phyloP scores from a whole-genome alignment of 2,888 invertebrate genomes.

The Gymnocheta viridis region DNA sequence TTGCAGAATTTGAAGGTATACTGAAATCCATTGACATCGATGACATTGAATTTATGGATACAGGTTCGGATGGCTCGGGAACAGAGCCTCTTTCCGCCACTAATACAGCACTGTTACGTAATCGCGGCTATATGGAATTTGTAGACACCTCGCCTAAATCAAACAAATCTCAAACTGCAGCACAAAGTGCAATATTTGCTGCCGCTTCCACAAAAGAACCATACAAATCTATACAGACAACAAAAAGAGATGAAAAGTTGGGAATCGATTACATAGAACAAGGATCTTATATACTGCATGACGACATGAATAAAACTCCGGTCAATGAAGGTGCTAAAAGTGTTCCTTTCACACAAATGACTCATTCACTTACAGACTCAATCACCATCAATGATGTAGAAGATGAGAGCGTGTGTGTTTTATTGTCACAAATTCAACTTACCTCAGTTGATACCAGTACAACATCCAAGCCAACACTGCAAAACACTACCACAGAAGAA shows the following conservation, averaged over 20 bases:
- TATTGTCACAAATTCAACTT: slow-evolving; percentile 79
- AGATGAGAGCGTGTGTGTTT: slow-evolving; percentile 84
- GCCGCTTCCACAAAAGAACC: slow-evolving; percentile 4
- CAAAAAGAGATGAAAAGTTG: slow-evolving; percentile 81
- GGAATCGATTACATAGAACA: slow-evolving; percentile 85
- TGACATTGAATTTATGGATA: slow-evolving; percentile 93
- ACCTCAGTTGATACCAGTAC: slow-evolving; percentile 57
- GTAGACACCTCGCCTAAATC: slow-evolving; percentile 80
- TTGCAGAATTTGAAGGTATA: slow-evolving; percentile 81
- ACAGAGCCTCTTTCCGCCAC: slow-evolving; percentile 85
- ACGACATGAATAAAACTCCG: slow-evolving; percentile 80
- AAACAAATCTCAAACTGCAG: slow-evolving; percentile 20
- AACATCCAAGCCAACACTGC: slow-evolving; percentile 32
- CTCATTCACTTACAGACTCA: slow-evolving; percentile 77
- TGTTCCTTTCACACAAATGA: slow-evolving; percentile 72
- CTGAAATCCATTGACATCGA: slow-evolving; percentile 85
- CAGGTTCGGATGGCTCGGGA: slow-evolving; percentile 90
- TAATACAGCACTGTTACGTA: slow-evolving; percentile 83
- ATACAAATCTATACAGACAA: slow-evolving; percentile 64
- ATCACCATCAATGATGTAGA: slow-evolving; percentile 82
- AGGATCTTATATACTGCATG: slow-evolving; percentile 80
- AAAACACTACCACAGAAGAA: slow-evolving; percentile 84
- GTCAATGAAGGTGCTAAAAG: slow-evolving; percentile 79
- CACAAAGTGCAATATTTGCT: background rate
- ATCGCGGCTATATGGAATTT: slow-evolving; percentile 87